phyloP scores from a whole-genome alignment of 2,113 vertebrate genomes.

The Turnix velox region DNA sequence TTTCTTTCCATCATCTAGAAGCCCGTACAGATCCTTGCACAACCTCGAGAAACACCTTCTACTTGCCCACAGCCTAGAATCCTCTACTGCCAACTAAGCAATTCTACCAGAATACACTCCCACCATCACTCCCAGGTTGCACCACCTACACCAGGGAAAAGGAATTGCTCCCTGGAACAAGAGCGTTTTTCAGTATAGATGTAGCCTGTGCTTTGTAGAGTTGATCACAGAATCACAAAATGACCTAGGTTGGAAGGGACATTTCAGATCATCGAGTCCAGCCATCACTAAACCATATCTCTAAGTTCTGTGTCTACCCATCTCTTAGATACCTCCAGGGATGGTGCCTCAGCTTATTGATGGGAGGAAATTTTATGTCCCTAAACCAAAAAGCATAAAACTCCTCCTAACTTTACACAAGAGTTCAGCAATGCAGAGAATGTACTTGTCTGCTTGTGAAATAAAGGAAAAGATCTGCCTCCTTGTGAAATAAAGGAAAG shows the following conservation, averaged over 20 bases:
- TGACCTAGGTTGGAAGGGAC: too few species aligned
- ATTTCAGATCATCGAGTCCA: too few species aligned
- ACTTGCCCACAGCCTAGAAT: too few species aligned
- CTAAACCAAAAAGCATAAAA: neutral
- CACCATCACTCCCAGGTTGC: too few species aligned
- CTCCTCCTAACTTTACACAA: neutral
- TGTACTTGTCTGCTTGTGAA: neutral
- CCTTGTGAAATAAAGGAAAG: neutral
- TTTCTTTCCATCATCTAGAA: neutral
- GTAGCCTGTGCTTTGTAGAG: neutral
- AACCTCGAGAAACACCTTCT: neutral
- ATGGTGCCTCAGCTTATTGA: neutral
- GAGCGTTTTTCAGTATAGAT: neutral
- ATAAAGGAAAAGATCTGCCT: neutral
- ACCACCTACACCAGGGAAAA: neutral
- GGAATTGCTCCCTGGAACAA: neutral
- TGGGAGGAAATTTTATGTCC: neutral
- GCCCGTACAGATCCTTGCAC: neutral
- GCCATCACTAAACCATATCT: too few species aligned
- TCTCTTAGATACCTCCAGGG: too few species aligned
- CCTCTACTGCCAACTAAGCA: neutral
- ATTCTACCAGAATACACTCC: neutral
- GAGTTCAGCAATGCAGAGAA: neutral
- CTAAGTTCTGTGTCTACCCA: too few species aligned
- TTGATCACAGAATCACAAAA: too few species aligned